These are phyloP conservation scores for Zygaena filipendulae DNA, from an alignment of 2,888 invertebrate species.

Conservation along the genomic window DNA sequence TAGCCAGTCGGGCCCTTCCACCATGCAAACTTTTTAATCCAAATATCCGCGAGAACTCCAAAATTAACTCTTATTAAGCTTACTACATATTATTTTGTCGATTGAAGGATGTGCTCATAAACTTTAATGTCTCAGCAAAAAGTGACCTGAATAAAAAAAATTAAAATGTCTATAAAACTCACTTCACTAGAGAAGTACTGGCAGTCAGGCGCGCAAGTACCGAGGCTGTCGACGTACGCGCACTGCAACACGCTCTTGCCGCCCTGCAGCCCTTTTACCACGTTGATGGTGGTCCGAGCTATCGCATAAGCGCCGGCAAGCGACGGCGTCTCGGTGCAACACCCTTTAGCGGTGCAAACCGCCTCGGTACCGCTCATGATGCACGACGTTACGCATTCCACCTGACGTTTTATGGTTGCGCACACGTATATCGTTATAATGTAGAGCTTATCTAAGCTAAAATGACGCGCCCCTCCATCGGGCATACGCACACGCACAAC, in stretches of 20 bases:
- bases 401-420: too few species aligned
- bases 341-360: slow-evolving; percentile 38
- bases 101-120: too few species aligned
- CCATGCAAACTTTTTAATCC: too few species aligned
- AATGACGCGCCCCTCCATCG: too few species aligned
- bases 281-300: slow-evolving; percentile 46
- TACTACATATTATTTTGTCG: too few species aligned
- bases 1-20: too few species aligned
- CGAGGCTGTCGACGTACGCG: slow-evolving; percentile 46
- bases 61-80: too few species aligned
- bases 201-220: slow-evolving; percentile 45
- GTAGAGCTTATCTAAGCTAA: too few species aligned
- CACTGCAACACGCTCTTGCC: slow-evolving; percentile 34
- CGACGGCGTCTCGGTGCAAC: slow-evolving; percentile 34
- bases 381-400: slow-evolving; percentile 51
- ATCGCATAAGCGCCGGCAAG: slow-evolving; percentile 52
- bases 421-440: not conserved
- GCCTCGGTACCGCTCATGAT: slow-evolving; percentile 50
- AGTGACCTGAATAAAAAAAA: too few species aligned
- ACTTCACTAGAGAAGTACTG: slow-evolving; percentile 54
- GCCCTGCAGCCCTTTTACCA: slow-evolving; percentile 46
- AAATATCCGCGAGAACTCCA: too few species aligned
- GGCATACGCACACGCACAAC: too few species aligned
- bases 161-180: slow-evolving; percentile 12
- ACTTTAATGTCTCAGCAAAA: too few species aligned